Evolutionary conservation across 2,888 invertebrate species (phyloP).

Genomic region (Diarsia rubi): DNA sequence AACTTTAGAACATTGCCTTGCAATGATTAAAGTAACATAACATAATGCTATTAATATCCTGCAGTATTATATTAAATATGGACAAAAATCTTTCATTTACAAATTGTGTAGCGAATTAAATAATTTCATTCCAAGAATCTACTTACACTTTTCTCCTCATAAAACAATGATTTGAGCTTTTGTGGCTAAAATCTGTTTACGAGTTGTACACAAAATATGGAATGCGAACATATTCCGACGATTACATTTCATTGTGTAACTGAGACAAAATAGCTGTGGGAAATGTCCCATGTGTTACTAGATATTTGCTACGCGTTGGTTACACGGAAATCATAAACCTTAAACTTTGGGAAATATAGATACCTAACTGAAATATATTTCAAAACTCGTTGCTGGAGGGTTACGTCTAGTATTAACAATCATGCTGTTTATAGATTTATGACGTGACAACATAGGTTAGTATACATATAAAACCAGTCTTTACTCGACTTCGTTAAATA

Average conservation of each 20-base stretch:
- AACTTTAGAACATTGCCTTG: neutral
- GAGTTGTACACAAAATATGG: neutral
- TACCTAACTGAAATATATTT: neutral
- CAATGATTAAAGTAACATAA: too few relatives aligned
- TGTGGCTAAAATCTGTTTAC: neutral
- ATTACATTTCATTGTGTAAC: neutral
- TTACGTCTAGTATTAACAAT: neutral
- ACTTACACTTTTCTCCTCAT: too few relatives aligned
- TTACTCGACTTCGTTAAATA: conserved; percentile 31
- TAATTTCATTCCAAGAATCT: neutral
- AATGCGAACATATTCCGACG: neutral
- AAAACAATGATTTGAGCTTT: neutral
- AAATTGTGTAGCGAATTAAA: neutral
- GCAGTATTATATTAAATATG: neutral
- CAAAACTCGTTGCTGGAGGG: neutral
- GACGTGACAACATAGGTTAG: neutral
- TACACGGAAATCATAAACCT: neutral
- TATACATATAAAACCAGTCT: neutral
- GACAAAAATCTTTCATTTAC: too few relatives aligned
- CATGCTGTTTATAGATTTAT: neutral
- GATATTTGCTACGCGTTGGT: neutral
- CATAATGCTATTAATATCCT: neutral
- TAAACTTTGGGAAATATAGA: neutral
- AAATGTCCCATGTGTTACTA: neutral
- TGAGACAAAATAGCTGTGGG: neutral